Evolutionary conservation across 53 echinoderm and acorn worm species (phyloP).

Genomic region (Apostichopus leukothele): DNA sequence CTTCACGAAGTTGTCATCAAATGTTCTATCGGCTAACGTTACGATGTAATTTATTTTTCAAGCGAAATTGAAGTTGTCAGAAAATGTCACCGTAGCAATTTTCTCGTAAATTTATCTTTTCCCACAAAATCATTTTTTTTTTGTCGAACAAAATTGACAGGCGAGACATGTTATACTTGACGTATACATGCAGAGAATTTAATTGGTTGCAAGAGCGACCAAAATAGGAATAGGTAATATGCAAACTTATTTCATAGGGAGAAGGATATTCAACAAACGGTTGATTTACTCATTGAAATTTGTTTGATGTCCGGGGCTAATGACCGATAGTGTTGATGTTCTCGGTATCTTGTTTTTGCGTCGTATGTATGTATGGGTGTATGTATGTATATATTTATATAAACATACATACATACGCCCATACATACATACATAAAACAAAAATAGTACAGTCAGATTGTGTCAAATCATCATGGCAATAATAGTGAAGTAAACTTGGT

Average conservation of each 20-base stretch:
- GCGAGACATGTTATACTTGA: background rate
- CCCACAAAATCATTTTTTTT: background rate
- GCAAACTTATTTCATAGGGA: background rate
- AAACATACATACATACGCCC: too few species aligned
- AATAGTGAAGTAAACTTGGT: too few species aligned
- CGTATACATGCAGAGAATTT: background rate
- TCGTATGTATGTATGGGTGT: too few species aligned
- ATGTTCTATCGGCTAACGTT: background rate
- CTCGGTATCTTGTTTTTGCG: too few species aligned
- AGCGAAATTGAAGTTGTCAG: background rate
- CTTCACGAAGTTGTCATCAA: background rate
- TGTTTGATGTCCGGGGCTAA: background rate
- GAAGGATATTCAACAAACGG: background rate
- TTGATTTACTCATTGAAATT: background rate
- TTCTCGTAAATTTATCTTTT: too few species aligned
- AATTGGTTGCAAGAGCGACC: background rate
- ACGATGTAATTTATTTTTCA: background rate
- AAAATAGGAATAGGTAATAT: background rate
- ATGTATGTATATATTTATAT: too few species aligned
- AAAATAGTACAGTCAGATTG: too few species aligned
- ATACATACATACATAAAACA: too few species aligned
- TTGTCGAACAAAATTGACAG: background rate
- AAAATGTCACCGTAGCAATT: background rate
- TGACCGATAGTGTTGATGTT: background rate
- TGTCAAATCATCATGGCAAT: too few species aligned